phyloP scores from a whole-genome alignment of 1,140 invertebrate species.

The Drosophila rhopaloa region DNA sequence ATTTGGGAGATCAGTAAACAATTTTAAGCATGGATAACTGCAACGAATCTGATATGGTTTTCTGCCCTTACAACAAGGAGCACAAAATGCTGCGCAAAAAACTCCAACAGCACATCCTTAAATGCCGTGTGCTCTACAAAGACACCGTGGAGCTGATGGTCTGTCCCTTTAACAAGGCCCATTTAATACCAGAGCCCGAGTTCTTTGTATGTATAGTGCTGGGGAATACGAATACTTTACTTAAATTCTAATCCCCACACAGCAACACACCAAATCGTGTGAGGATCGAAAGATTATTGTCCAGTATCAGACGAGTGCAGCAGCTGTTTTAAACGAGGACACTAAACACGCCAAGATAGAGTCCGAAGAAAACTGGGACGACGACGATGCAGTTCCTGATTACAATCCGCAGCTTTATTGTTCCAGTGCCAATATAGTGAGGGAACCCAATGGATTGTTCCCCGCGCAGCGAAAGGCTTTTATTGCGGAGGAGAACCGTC shows the following conservation, averaged over 20 bases:
- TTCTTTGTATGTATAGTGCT: slow-evolving; percentile 48
- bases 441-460: slow-evolving; percentile 57
- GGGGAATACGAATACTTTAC: neutral
- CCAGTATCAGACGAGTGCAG: slow-evolving; percentile 52
- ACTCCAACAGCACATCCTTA: slow-evolving; percentile 63
- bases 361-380: slow-evolving; percentile 70
- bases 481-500: slow-evolving; percentile 58
- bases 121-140: slow-evolving; percentile 60
- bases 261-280: slow-evolving; percentile 62
- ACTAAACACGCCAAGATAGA: slow-evolving; percentile 59
- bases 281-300: slow-evolving; percentile 69
- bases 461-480: slow-evolving; percentile 62
- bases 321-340: slow-evolving; percentile 43
- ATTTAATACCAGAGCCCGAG: slow-evolving; percentile 62
- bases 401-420: slow-evolving; percentile 66
- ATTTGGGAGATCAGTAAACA: too few species aligned
- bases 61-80: slow-evolving; percentile 67
- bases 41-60: slow-evolving; percentile 56
- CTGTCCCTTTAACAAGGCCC: slow-evolving; percentile 66
- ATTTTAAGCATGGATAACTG: slow-evolving; percentile 10
- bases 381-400: slow-evolving; percentile 44
- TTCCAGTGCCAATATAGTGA: slow-evolving; percentile 50
- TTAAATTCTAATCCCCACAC: too few species aligned
- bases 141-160: slow-evolving; percentile 59
- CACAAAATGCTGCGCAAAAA: slow-evolving; percentile 70